A percentile compares a stretch with the other conserved stretches of the same genome.
Evolutionary conservation across 2,797 vertebrate genomes (phyloP).

Genomic region (Pangasius mekongensis): DNA sequence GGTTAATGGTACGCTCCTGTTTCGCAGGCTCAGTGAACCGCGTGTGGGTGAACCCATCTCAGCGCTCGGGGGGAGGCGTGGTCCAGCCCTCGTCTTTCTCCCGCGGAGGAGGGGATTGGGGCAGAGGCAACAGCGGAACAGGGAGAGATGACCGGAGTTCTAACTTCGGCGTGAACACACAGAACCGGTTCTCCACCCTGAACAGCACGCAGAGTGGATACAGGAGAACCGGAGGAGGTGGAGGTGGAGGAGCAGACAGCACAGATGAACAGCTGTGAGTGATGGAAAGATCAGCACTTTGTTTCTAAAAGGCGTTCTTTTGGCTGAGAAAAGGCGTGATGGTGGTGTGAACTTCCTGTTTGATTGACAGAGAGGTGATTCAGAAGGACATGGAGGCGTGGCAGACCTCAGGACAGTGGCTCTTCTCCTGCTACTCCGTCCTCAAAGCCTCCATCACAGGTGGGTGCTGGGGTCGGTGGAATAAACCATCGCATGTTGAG

Average conservation of each 20-base stretch:
- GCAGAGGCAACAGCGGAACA: constrained; percentile 60
- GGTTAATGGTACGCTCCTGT: not conserved
- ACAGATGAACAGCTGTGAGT: constrained; percentile 13
- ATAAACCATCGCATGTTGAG: not conserved
- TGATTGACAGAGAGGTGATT: constrained; percentile 79
- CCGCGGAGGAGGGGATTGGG: constrained; percentile 63
- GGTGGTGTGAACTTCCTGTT: not conserved
- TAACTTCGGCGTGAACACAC: constrained; percentile 70
- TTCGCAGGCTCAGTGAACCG: constrained; percentile 75
- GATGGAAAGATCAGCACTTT: not conserved
- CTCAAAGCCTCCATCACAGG: constrained; percentile 81
- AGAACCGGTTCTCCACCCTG: constrained; percentile 80
- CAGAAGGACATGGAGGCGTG: constrained; percentile 86
- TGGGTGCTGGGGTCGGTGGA: constrained; percentile 58
- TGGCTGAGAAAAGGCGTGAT: not conserved
- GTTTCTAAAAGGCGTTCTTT: not conserved
- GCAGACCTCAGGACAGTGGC: constrained; percentile 90
- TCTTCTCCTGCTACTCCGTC: constrained; percentile 84
- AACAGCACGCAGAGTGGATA: constrained; percentile 57
- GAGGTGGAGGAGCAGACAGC: not conserved
- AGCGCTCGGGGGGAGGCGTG: constrained; percentile 69
- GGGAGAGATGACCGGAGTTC: constrained; percentile 62
- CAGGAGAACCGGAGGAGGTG: not conserved
- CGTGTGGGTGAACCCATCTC: constrained; percentile 82
- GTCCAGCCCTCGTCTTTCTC: constrained; percentile 84